Evolutionary conservation across 2,888 invertebrate species (phyloP).

Genomic region (Alloscopus bannaensis): DNA sequence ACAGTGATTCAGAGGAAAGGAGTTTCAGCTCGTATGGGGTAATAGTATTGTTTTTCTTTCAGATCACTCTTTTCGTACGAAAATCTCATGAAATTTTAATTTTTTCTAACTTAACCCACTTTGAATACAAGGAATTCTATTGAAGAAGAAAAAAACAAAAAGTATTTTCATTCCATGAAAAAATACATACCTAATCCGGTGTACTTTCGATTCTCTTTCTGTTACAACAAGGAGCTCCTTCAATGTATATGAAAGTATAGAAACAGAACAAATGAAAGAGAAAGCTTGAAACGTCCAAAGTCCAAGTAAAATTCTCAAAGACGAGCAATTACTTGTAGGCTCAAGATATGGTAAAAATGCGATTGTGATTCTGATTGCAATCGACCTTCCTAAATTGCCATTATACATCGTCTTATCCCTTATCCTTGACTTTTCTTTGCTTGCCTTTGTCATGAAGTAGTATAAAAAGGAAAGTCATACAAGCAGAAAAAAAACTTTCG

Average conservation of each 20-base stretch:
- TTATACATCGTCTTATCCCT: not conserved
- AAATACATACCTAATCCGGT: too few species aligned
- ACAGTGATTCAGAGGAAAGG: too few species aligned
- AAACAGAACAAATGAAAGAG: not conserved
- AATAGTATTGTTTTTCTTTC: slow-evolving; percentile 38
- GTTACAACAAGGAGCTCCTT: too few species aligned
- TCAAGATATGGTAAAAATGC: not conserved
- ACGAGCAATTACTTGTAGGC: slow-evolving; percentile 14
- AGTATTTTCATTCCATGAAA: too few species aligned
- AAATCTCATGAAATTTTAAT: slow-evolving; percentile 46
- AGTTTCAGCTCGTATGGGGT: slow-evolving; percentile 10
- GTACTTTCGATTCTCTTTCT: too few species aligned
- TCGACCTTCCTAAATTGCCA: slow-evolving; percentile 30
- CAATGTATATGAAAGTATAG: not conserved
- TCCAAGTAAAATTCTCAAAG: slow-evolving; percentile 13
- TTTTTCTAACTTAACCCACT: not conserved
- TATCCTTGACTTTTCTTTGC: not conserved
- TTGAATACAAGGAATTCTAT: slow-evolving; percentile 16
- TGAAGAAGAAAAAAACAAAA: not conserved
- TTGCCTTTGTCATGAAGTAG: not conserved
- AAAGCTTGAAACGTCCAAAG: too few species aligned
- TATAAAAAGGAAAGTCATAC: not conserved
- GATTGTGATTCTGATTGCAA: slow-evolving; percentile 26
- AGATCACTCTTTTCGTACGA: slow-evolving; percentile 24
- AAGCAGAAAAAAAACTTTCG: not conserved